Conservation (phyloP, 2,797 vertebrate species). For the Chanos chanos region DNA sequence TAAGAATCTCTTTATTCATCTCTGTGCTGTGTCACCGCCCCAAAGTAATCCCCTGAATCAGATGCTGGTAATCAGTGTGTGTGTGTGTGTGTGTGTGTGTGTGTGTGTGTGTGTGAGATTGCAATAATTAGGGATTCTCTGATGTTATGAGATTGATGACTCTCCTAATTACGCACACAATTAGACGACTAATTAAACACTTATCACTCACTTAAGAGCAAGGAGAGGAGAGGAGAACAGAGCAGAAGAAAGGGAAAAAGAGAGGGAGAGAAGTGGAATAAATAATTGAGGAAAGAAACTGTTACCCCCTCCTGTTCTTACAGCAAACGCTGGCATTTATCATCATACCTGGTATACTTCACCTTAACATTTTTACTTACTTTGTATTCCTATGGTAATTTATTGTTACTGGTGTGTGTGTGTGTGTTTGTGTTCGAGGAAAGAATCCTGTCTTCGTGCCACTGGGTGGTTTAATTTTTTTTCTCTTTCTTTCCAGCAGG, state of each 20-base stretch:
- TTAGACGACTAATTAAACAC: constrained; percentile 47
- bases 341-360: no score
- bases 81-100: not conserved
- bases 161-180: constrained; percentile 45
- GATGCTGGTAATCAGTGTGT: constrained; percentile 1
- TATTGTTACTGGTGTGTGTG: not conserved
- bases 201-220: constrained; percentile 32
- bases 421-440: not conserved
- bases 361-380: no score
- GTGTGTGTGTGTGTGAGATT: constrained; percentile 24
- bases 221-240: constrained; percentile 1
- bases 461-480: constrained; percentile 20
- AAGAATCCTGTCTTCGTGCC: constrained; percentile 8
- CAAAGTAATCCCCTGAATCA: no score
- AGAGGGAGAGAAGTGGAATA: constrained; percentile 9
- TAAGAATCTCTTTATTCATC: constrained; percentile 1
- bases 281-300: no score
- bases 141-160: constrained; percentile 46
- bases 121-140: constrained; percentile 32
- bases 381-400: no score
- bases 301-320: no score
- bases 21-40: not conserved
- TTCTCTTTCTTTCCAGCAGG: constrained; percentile 18
- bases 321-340: no score
- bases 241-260: constrained; percentile 1